Percentiles rank a stretch among this genome's conserved stretches.
Conservation (phyloP, 2,113 vertebrate species). For the human (Homo sapiens) region DNA sequence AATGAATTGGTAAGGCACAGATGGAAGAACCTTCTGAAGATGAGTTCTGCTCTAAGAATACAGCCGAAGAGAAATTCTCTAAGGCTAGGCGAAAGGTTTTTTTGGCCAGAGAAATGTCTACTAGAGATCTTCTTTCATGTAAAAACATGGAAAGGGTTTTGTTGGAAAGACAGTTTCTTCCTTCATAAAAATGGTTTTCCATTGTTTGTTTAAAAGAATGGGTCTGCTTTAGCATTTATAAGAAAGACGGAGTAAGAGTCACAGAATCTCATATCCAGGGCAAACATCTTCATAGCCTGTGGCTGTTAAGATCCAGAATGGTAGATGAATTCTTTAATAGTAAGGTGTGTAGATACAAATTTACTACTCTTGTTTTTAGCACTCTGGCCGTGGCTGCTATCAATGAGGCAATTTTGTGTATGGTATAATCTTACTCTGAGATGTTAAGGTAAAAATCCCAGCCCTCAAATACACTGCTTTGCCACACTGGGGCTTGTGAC, state of each 20-base stretch:
- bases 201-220: neutral
- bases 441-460: neutral
- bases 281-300: neutral
- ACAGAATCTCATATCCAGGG: neutral
- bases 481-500: neutral
- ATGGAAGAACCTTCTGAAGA: neutral
- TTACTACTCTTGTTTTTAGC: neutral
- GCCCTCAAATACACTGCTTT: neutral
- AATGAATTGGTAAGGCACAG: neutral
- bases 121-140: neutral
- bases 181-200: conserved; percentile 2
- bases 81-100: neutral
- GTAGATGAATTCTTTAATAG: neutral
- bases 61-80: neutral
- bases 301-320: neutral
- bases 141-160: neutral
- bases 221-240: neutral
- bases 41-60: neutral
- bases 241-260: neutral
- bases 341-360: neutral
- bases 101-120: conserved; percentile 18
- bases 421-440: neutral
- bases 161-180: neutral
- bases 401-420: neutral
- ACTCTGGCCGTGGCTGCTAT: neutral